Conservation (phyloP, 1,140 invertebrate species). For the Heterodera schachtii region DNA sequence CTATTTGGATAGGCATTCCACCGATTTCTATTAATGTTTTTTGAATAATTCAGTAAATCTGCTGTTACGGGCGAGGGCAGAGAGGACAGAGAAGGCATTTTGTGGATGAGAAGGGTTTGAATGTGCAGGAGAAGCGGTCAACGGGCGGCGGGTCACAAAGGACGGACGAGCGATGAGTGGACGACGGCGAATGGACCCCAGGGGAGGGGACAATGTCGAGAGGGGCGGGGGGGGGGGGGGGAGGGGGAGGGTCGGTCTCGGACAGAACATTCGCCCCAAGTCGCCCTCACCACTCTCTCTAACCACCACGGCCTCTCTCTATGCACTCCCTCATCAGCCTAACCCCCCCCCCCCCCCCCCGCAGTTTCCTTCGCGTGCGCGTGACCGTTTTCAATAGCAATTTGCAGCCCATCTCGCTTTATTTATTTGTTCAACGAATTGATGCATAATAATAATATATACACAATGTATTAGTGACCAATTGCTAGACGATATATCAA, state of each 20-base stretch:
- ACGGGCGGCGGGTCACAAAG: background rate
- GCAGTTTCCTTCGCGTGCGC: background rate
- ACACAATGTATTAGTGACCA: background rate
- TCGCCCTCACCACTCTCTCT: too few relatives aligned
- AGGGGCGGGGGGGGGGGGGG: background rate
- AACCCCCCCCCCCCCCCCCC: too few relatives aligned
- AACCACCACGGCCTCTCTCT: too few relatives aligned
- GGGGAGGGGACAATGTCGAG: background rate
- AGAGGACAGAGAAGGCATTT: constrained; percentile 21
- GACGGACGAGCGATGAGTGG: background rate
- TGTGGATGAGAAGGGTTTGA: background rate
- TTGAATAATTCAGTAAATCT: background rate
- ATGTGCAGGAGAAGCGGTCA: background rate
- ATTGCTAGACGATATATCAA: background rate
- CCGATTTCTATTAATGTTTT: constrained; percentile 12
- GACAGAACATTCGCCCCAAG: too few relatives aligned
- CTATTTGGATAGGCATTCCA: constrained; percentile 16
- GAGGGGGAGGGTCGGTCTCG: background rate
- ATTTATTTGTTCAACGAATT: background rate
- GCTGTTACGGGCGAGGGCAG: constrained; percentile 18
- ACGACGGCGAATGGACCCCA: too few relatives aligned
- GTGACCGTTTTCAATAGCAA: background rate
- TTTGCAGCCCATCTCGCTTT: background rate
- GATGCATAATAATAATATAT: background rate
- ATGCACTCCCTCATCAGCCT: too few relatives aligned